A percentile compares a stretch with the other conserved stretches of the same genome.
These are phyloP conservation scores for Calidris pugnax DNA, from an alignment of 2,113 vertebrate species.

Conservation along the genomic window DNA sequence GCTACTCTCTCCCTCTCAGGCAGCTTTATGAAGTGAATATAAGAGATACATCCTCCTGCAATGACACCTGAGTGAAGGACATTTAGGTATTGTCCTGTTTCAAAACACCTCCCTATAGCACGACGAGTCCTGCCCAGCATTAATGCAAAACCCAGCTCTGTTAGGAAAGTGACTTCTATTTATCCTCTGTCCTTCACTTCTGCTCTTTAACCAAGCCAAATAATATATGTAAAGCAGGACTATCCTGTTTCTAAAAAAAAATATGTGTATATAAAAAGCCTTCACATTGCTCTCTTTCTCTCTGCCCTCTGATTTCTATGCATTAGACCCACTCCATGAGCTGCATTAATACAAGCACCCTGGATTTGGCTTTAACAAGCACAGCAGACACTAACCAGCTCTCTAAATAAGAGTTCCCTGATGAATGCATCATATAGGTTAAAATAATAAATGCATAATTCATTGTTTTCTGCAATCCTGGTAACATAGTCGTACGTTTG, in stretches of 20 bases:
- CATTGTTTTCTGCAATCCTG: not conserved
- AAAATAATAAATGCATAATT: not conserved
- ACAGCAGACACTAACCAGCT: not conserved
- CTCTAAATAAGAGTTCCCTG: not conserved
- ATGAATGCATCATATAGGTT: not conserved
- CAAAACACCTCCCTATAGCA: not conserved
- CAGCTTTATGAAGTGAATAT: not conserved
- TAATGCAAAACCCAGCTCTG: not conserved
- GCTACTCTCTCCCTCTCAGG: not conserved
- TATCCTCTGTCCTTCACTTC: not conserved
- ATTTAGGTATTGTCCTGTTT: not conserved
- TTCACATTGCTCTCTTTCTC: not conserved
- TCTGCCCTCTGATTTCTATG: not conserved
- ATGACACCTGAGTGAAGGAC: not conserved
- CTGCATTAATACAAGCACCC: not conserved
- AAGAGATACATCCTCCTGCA: not conserved
- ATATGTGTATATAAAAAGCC: too few species aligned
- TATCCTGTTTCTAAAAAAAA: not conserved
- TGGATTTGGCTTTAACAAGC: not conserved
- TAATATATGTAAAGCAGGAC: not conserved
- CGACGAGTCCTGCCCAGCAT: not conserved
- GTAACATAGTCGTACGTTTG: accelerated
- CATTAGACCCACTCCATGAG: not conserved
- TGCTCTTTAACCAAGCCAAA: not conserved
- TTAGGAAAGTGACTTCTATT: not conserved